Evolutionary conservation across 2,113 vertebrate genomes (phyloP), one percentile per base, ranked within the genome.

Genomic region (Etia nguti): DNA sequence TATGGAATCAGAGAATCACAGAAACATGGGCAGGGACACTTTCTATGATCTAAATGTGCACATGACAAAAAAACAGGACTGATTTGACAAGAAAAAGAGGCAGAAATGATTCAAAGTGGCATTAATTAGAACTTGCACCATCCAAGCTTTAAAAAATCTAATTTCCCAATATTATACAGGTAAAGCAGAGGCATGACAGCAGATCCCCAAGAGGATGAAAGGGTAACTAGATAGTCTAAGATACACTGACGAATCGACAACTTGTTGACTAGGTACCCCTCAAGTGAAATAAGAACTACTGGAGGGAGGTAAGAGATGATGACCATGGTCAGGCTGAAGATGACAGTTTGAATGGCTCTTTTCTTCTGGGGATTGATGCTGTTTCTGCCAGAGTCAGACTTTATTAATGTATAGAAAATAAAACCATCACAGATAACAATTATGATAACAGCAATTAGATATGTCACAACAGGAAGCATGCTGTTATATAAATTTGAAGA

Each of bases 311-410:
- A 95, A 26, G 81, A 85, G 13, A 95, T 2, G 54, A 85, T 5
- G 5, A 84, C n/a, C 11, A 89, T 50, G 46, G 91, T 82, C 73
- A 96, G 77, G 81, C 92, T 95, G 90, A 88, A 91, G 82, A 82
- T 38, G 22, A 96, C n/a, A 3, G 85, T 93, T 4, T 95, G 89
- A 77, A 95, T 68, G 36, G 94, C 95, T 24, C 90, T 92, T 84
- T 92, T 65, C 90, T 96, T 95, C 84, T 93, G 91, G 2, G 89
- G 90, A 56, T 94, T 93, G 10, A 95, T 79, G 29, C 11, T 88
- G 29, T 84, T 86, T 46, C 79, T 81, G 55, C 88, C 77, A 6
- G 16, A 36, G 11, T 59, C 83, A n/a, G 86, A 80, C 50, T 85
- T 92, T 3, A 57, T 68, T 3, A 96, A 57, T 26, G 79, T 48